Evolutionary conservation across 1,140 invertebrate species (phyloP), one percentile per base, ranked within the genome.

Genomic region (Drosophila aff.): DNA sequence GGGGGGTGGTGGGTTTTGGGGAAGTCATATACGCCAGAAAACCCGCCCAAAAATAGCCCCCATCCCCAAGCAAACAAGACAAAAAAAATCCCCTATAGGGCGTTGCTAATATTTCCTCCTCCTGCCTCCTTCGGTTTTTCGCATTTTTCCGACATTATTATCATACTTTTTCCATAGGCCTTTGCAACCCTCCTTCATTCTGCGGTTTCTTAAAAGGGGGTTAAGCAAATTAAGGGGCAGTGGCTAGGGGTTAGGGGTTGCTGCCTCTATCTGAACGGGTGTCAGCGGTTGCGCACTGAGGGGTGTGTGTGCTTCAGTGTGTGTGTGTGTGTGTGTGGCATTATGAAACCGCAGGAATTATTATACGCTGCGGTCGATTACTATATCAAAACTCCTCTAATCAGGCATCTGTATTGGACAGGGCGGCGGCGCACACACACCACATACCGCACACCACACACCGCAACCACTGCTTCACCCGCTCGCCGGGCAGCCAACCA

Each of bases 331-430:
- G 89, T 81, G 84, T 81, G 80, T 7, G 53, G 77, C 80, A 68
- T 91, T 92, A 86, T 90, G 82, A 92, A 92, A 92, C 90, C 90
- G 60, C 90, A 92, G 81, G 85, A 92, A 92, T 90, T 92, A 92
- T 92, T 90, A 90, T 82, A 91, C 85, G 86, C 85, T 92, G 89
- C 77, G 90, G 90, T 92, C 80, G 85, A 81, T 86, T 85, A 90
- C 82, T 92, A 81, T 82, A 91, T 89, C 81, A 91, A 90, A 83
- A 87, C 59, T 61, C 72, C 72, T 81, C 82, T 76, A 89, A 87
- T 83, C 76, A 87, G 50, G 46, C 62, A 50, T 61, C 53, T 72
- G 67, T 57, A 60, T 72, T 60, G 69, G 76, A 40, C 75, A 62
- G 44, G 26, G 53, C 21, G 63, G 46, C 58, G 59, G 23, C 52